Base-by-base conservation (phyloP, 1,140 invertebrate genomes). In the Thaumetopoea pityocampa region DNA sequence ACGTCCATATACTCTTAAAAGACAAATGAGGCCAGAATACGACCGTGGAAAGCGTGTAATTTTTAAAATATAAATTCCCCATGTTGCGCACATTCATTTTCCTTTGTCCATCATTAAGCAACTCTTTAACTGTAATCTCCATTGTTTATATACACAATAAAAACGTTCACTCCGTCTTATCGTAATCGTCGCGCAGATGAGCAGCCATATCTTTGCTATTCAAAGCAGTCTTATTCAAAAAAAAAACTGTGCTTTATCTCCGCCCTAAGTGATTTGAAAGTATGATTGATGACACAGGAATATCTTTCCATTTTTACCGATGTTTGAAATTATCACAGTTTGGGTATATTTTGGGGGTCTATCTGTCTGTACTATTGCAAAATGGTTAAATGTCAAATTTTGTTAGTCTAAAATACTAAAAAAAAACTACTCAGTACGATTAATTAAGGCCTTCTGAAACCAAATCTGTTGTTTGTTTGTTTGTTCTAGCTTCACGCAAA, bases 1-100 rank as follows among this genome's bases (percentile, higher is more conserved):
- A 59, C 45, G 56, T 35, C 40, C 47, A 45, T 54, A 59, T 54
- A n/a, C n/a, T n/a, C n/a, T n/a, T n/a, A 59, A 53, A 53, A 59
- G 56, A 59, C 56, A 59, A 59, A 59, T 54, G 56, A 59, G 47
- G 33, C 34, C 44, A 54, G 45, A 56, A 52, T 45, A 45, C 30
- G 51, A 37, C 51, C 51, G 28, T 40, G 37, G 45, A 45, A 54
- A 28, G 30, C 44, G 48, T 42, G 8, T 33, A 48, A 48, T 54
- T 48, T 40, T 37, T 46, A 46, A 50, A 52, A 48, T 40, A 52
- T 32, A 45, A 41, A 34, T 43, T 33, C 40, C 34, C 34, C 26
- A 43, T 33, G 29, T 30, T 30, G 12, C 37, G 22, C 32, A 41
- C 37, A 30, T 32, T 28, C 28, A 41, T 41, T 41, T 40, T n/a